Percentiles rank a stretch among this genome's conserved stretches.
These are phyloP conservation scores for Prionailurus viverrinus DNA, from an alignment of 2,113 vertebrate genomes.

Conservation along the genomic window DNA sequence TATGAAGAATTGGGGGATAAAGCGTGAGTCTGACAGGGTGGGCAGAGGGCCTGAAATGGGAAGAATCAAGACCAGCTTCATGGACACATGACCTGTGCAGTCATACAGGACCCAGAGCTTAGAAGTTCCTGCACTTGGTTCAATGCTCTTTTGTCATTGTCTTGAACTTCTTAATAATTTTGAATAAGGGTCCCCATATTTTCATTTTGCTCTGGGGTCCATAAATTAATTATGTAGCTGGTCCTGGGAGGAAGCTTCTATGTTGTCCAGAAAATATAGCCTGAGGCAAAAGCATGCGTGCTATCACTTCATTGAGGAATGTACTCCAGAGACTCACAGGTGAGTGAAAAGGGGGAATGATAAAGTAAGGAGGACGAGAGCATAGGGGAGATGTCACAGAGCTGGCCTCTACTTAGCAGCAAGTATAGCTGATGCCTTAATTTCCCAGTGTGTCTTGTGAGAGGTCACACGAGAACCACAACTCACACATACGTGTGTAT, in stretches of 20 bases:
- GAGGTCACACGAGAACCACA: background rate
- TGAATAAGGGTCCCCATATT: background rate
- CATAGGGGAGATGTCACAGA: too few relatives aligned
- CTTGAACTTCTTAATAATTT: background rate
- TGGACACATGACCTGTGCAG: background rate
- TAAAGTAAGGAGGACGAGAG: background rate
- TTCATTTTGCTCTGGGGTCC: background rate
- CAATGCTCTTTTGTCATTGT: background rate
- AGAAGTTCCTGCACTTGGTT: background rate
- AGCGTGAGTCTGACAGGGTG: accelerated
- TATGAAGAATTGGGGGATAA: background rate
- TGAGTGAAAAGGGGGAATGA: background rate
- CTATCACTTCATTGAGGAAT: background rate
- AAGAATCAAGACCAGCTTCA: background rate
- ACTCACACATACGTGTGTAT: accelerated
- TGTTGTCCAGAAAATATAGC: background rate
- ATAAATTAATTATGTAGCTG: background rate
- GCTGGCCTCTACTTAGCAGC: background rate
- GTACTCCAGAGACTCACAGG: background rate
- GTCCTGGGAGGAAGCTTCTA: background rate
- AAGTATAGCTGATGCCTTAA: accelerated
- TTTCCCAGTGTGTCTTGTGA: background rate
- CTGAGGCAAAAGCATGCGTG: background rate
- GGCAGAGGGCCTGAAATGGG: too few relatives aligned
- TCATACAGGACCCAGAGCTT: background rate